Conservation (phyloP, 1,140 invertebrate species). For the Zaprionus inermis region DNA sequence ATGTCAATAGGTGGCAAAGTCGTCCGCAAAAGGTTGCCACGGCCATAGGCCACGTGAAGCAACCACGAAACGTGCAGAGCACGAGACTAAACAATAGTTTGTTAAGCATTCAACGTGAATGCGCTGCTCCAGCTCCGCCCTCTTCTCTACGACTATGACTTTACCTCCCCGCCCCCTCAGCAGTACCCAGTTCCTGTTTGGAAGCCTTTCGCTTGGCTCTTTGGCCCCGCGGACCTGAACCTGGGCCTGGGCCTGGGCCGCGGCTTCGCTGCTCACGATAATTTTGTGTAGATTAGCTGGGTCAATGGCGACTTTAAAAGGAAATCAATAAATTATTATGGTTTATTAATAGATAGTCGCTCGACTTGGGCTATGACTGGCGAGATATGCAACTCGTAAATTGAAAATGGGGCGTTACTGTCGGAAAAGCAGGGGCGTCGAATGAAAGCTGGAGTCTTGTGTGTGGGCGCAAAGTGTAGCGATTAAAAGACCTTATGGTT, state of each 20-base stretch:
- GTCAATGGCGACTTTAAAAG: slow-evolving; percentile 64
- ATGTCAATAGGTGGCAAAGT: slow-evolving; percentile 50
- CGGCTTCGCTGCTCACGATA: slow-evolving; percentile 28
- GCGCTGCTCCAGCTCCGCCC: not conserved
- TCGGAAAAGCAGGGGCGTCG: slow-evolving; percentile 1
- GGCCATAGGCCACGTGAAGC: slow-evolving; percentile 42
- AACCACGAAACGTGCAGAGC: slow-evolving; percentile 20
- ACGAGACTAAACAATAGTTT: slow-evolving; percentile 58
- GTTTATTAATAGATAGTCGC: slow-evolving; percentile 65
- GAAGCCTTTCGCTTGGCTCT: slow-evolving; percentile 16
- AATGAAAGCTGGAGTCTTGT: not conserved
- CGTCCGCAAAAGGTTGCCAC: slow-evolving; percentile 44
- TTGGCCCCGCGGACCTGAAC: not conserved
- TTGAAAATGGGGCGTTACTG: slow-evolving; percentile 51
- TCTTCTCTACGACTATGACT: not conserved
- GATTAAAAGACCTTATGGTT: slow-evolving; percentile 1
- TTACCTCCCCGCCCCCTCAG: slow-evolving; percentile 12
- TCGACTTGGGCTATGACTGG: slow-evolving; percentile 21
- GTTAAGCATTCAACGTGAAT: slow-evolving; percentile 40
- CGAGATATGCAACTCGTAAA: slow-evolving; percentile 54
- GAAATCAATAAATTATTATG: slow-evolving; percentile 81
- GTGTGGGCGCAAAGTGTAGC: slow-evolving; percentile 2
- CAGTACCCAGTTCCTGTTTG: not conserved
- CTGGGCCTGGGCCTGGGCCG: slow-evolving; percentile 2
- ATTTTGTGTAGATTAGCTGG: slow-evolving; percentile 70